A percentile compares a stretch with the other conserved stretches of the same genome.
phyloP scores from a whole-genome alignment of 2,888 invertebrate species.

The Chelonus formosanus region DNA sequence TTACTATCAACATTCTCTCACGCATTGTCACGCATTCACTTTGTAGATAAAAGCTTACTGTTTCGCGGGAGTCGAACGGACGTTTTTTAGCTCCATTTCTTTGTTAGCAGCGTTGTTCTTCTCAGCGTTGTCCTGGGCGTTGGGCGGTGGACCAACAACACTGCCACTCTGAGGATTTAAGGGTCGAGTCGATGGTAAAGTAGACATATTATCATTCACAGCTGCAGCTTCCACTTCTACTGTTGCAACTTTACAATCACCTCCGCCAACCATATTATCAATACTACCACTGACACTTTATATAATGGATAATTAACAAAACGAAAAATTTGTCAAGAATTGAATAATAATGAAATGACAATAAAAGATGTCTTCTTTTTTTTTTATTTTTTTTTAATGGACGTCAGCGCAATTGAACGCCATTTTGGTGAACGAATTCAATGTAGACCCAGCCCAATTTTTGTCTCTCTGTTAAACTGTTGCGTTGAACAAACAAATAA shows the following conservation, averaged over 20 bases:
- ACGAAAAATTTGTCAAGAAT: neutral
- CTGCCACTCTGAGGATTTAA: conserved; percentile 67
- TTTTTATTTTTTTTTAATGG: too few relatives aligned
- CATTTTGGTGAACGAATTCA: conserved; percentile 58
- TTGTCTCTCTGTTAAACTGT: neutral
- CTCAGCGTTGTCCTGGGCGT: conserved; percentile 75
- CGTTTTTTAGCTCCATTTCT: conserved; percentile 88
- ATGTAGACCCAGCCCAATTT: conserved; percentile 1
- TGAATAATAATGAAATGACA: neutral
- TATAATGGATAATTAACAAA: neutral
- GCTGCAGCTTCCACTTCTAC: conserved; percentile 84
- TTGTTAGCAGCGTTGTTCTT: conserved; percentile 85
- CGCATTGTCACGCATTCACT: neutral
- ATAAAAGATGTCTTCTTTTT: neutral
- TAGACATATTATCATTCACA: conserved; percentile 82
- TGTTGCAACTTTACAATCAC: conserved; percentile 88
- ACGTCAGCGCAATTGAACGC: conserved; percentile 43
- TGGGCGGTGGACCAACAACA: conserved; percentile 70
- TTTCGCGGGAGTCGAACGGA: conserved; percentile 84
- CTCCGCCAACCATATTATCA: conserved; percentile 71
- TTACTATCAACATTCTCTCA: conserved; percentile 11
- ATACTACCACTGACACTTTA: conserved; percentile 11
- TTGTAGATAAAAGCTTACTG: conserved; percentile 69
- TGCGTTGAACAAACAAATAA: too few relatives aligned
- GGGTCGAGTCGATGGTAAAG: conserved; percentile 83